Percentiles rank a stretch among this genome's conserved stretches.
phyloP scores from a whole-genome alignment of 2,797 vertebrate genomes.

The Poeciliopsis turneri region DNA sequence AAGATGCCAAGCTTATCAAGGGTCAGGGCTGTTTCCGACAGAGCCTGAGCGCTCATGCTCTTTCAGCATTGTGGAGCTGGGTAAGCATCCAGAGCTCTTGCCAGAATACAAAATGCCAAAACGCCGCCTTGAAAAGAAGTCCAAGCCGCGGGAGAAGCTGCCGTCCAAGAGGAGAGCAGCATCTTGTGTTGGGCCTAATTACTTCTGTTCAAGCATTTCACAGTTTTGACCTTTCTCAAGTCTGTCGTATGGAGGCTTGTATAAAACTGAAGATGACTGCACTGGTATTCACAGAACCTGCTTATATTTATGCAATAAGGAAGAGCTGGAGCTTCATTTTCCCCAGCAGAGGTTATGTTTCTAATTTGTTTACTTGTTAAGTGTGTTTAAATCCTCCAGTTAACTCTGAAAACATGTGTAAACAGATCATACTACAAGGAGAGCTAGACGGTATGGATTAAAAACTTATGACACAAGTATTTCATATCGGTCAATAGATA shows the following conservation, averaged over 20 bases:
- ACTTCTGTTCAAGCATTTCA: conserved; percentile 73
- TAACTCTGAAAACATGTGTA: background rate
- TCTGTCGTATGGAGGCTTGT: conserved; percentile 41
- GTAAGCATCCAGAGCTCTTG: conserved; percentile 65
- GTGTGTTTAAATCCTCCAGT: background rate
- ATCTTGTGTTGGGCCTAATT: conserved; percentile 76
- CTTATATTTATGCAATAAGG: conserved; percentile 25
- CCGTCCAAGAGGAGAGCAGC: conserved; percentile 67
- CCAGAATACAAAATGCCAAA: conserved; percentile 72
- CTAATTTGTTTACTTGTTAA: background rate
- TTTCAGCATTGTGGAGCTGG: conserved; percentile 65
- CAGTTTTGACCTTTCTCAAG: conserved; percentile 70
- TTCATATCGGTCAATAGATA: no score
- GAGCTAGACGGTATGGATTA: no score
- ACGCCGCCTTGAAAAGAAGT: conserved; percentile 56
- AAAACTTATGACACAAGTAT: no score
- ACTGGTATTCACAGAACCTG: conserved; percentile 25
- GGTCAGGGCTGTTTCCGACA: conserved; percentile 53
- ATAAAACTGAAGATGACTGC: conserved; percentile 34
- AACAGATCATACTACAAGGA: background rate
- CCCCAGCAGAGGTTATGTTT: background rate
- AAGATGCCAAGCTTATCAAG: conserved; percentile 53
- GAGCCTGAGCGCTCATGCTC: conserved; percentile 46
- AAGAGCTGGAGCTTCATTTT: conserved; percentile 1
- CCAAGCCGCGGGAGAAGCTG: conserved; percentile 59